Evolutionary conservation across 1,140 invertebrate species (phyloP).

Genomic region (Drosophila hydei): DNA sequence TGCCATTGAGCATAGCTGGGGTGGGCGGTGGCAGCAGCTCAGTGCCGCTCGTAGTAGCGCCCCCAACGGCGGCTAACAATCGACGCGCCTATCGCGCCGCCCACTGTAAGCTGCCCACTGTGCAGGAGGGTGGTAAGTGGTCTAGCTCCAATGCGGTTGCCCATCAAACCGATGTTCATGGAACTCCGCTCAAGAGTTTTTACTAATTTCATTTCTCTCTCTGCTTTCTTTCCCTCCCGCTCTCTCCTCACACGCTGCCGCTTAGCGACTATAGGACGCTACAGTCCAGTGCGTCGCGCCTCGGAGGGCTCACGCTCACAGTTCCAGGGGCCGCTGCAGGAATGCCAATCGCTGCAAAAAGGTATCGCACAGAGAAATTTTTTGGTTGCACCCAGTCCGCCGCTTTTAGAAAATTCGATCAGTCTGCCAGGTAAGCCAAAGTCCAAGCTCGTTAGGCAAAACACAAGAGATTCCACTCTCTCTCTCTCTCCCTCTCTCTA

Average conservation of each 20-base stretch:
- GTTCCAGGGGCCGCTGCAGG: conserved; percentile 87
- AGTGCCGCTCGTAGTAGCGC: conserved; percentile 54
- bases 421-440: conserved; percentile 78
- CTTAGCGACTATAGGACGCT: conserved; percentile 85
- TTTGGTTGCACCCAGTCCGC: conserved; percentile 85
- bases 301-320: conserved; percentile 86
- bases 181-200: not conserved
- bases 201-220: conserved; percentile 9
- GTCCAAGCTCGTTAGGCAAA: conserved; percentile 5
- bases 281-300: conserved; percentile 94
- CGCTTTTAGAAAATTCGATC: conserved; percentile 84
- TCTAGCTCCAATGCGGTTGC: conserved; percentile 23
- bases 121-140: conserved; percentile 85
- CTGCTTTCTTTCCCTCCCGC: conserved; percentile 5
- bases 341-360: conserved; percentile 88
- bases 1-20: conserved; percentile 24
- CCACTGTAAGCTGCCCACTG: conserved; percentile 85
- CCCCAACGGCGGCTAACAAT: conserved; percentile 59
- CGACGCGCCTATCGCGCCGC: conserved; percentile 68
- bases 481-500: conserved; percentile 25
- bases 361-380: conserved; percentile 85
- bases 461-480: not conserved
- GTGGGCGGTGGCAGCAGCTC: conserved; percentile 45
- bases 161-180: not conserved
- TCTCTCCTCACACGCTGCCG: conserved; percentile 19